phyloP scores from a whole-genome alignment of 1,140 invertebrate genomes.

The Choristoneura fumiferana region DNA sequence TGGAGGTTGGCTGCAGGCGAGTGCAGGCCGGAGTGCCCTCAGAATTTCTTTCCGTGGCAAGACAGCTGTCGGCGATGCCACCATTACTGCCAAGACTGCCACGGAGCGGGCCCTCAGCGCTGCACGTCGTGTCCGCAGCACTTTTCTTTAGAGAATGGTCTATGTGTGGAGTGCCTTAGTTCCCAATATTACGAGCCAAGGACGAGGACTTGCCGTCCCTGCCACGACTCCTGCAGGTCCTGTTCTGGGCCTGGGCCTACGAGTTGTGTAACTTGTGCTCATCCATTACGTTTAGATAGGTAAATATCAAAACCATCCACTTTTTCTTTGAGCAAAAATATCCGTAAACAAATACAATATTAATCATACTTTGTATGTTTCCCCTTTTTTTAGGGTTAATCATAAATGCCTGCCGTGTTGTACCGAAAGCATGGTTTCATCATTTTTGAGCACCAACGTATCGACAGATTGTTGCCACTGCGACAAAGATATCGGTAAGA shows the following conservation, averaged over 20 bases:
- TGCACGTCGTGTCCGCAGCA: slow-evolving; percentile 85
- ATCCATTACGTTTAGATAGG: slow-evolving; percentile 83
- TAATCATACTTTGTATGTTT: slow-evolving; percentile 21
- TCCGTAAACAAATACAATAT: too few relatives aligned
- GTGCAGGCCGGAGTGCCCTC: slow-evolving; percentile 89
- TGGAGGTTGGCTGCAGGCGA: slow-evolving; percentile 88
- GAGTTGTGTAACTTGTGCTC: slow-evolving; percentile 83
- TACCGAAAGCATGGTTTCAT: slow-evolving; percentile 60
- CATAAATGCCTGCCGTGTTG: slow-evolving; percentile 87
- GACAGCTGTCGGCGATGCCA: slow-evolving; percentile 90
- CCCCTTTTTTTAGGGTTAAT: slow-evolving; percentile 82
- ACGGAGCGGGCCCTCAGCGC: slow-evolving; percentile 79
- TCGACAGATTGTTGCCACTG: slow-evolving; percentile 82
- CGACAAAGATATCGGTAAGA: slow-evolving; percentile 82
- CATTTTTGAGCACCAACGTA: slow-evolving; percentile 54
- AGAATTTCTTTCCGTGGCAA: slow-evolving; percentile 88
- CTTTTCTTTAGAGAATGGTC: slow-evolving; percentile 83
- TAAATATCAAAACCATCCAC: slow-evolving; percentile 29
- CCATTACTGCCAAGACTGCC: slow-evolving; percentile 88
- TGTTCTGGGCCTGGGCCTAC: slow-evolving; percentile 85
- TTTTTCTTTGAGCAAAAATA: too few relatives aligned
- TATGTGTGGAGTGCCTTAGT: slow-evolving; percentile 86
- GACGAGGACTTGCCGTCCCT: slow-evolving; percentile 84
- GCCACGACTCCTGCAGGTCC: slow-evolving; percentile 84
- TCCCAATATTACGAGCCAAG: slow-evolving; percentile 85